A percentile compares a stretch with the other conserved stretches of the same genome.
phyloP scores from a whole-genome alignment of 2,888 invertebrate genomes.

The Lochmaea crataegi region DNA sequence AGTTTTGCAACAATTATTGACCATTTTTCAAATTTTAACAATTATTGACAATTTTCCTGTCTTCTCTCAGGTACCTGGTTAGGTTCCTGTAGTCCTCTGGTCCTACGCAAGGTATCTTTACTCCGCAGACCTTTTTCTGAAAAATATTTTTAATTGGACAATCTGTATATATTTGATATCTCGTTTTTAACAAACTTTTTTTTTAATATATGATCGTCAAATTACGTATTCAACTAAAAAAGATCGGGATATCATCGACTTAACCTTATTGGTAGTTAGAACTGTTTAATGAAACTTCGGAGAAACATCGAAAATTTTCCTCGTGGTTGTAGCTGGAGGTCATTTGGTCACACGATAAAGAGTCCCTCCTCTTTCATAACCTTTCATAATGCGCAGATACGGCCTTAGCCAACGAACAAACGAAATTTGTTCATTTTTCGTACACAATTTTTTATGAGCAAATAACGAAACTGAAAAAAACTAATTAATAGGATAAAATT shows the following conservation, averaged over 20 bases:
- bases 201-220: background rate
- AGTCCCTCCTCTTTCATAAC: constrained; percentile 20
- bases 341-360: constrained; percentile 15
- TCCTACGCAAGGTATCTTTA: too few relatives aligned
- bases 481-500: too few relatives aligned
- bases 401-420: background rate
- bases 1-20: too few relatives aligned
- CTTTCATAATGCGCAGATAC: background rate
- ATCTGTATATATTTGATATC: background rate
- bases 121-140: too few relatives aligned
- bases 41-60: too few relatives aligned
- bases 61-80: too few relatives aligned
- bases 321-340: constrained; percentile 15
- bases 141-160: too few relatives aligned
- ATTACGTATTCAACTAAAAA: background rate
- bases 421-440: too few relatives aligned
- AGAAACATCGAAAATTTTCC: constrained; percentile 16
- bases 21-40: too few relatives aligned
- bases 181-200: background rate
- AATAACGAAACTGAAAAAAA: too few relatives aligned
- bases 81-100: too few relatives aligned
- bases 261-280: constrained; percentile 28
- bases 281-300: constrained; percentile 29
- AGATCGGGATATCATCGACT: constrained; percentile 6
- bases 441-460: too few relatives aligned